A percentile compares a stretch with the other conserved stretches of the same genome.
These are phyloP conservation scores for Desoria tigrina DNA, from an alignment of 2,888 invertebrate genomes.

Conservation along the genomic window DNA sequence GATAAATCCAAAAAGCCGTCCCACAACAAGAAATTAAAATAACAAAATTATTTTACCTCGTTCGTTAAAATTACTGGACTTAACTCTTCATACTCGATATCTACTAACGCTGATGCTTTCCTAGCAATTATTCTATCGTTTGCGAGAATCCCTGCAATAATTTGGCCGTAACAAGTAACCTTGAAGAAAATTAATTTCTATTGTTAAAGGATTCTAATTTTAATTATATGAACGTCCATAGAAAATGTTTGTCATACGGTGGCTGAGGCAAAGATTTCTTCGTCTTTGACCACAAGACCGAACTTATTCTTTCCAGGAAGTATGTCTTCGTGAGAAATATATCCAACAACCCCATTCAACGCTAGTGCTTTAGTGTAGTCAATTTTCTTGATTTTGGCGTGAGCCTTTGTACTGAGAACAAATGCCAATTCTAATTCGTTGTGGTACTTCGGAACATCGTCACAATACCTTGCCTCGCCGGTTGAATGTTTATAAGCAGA, in stretches of 20 bases:
- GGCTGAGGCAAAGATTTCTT: constrained; percentile 51
- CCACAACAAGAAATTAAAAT: too few relatives aligned
- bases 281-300: constrained; percentile 45
- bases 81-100: constrained; percentile 79
- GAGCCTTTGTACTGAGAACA: constrained; percentile 77
- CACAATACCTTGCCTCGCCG: constrained; percentile 68
- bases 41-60: too few relatives aligned
- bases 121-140: constrained; percentile 77
- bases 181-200: constrained; percentile 48
- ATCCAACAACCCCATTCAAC: constrained; percentile 76
- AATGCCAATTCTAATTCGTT: constrained; percentile 78
- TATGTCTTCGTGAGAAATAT: constrained; percentile 70
- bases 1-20: constrained; percentile 34
- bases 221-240: constrained; percentile 54
- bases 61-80: constrained; percentile 78
- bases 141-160: constrained; percentile 77
- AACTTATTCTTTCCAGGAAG: constrained; percentile 35
- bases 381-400: constrained; percentile 75
- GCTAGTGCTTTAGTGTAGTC: constrained; percentile 73
- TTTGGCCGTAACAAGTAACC: constrained; percentile 75
- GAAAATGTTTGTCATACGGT: too few relatives aligned
- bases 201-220: neutral
- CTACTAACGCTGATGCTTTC: constrained; percentile 76
- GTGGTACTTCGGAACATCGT: constrained; percentile 76
- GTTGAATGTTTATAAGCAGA: constrained; percentile 87